Conservation (phyloP, 2,888 invertebrate species). For the Urechis unicinctus region DNA sequence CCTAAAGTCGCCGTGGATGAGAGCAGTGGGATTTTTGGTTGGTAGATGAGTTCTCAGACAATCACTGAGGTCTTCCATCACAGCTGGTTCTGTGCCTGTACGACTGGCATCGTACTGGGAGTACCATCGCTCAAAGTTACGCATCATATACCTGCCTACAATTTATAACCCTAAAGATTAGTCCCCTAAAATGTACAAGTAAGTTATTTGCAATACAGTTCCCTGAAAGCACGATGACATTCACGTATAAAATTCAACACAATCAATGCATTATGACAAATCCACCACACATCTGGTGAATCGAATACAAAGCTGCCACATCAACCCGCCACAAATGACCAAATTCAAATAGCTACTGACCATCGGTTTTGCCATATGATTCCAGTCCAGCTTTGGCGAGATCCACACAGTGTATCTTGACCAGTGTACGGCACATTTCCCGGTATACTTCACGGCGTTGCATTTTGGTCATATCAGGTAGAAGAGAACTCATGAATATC, state of each 20-base stretch:
- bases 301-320: no score
- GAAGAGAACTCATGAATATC: conserved; percentile 42
- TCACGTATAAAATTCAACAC: not conserved
- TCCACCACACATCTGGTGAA: no score
- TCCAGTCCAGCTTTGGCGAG: conserved; percentile 39
- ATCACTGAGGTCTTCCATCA: conserved; percentile 42
- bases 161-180: no score
- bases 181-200: no score
- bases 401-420: conserved; percentile 48
- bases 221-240: no score
- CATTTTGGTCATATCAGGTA: conserved; percentile 33
- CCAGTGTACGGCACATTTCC: conserved; percentile 37
- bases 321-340: no score
- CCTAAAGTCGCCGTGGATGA: conserved; percentile 54
- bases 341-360: no score
- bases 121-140: conserved; percentile 49
- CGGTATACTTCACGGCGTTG: conserved; percentile 38
- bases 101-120: conserved; percentile 50
- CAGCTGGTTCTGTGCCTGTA: conserved; percentile 43
- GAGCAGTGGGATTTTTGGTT: conserved; percentile 32
- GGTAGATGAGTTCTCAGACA: conserved; percentile 47
- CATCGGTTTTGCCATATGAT: conserved; percentile 47
- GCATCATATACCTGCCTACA: conserved; percentile 30
- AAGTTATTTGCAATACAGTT: no score
- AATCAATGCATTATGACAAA: no score